Percentiles rank a stretch among this genome's conserved stretches.
Evolutionary conservation across 2,888 invertebrate species (phyloP).

Genomic region (Chrysolina haemoptera): DNA sequence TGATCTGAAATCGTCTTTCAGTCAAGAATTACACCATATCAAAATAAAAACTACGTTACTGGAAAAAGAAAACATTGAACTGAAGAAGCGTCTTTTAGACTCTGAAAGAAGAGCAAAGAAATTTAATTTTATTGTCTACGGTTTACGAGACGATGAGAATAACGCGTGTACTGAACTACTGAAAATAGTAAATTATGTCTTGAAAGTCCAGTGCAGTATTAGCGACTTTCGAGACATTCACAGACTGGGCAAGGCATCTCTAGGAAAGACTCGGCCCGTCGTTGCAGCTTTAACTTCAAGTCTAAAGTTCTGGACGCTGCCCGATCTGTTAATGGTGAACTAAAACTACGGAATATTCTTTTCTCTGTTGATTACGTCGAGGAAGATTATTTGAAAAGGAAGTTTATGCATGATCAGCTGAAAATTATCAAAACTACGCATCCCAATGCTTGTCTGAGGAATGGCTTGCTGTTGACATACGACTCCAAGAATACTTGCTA

Average conservation of each 20-base stretch:
- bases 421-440: too few relatives aligned
- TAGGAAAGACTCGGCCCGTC: not conserved
- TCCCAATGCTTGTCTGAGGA: too few relatives aligned
- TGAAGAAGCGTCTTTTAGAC: not conserved
- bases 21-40: not conserved
- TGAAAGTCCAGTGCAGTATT: not conserved
- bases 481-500: too few relatives aligned
- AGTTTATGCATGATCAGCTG: too few relatives aligned
- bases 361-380: too few relatives aligned
- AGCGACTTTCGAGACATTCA: not conserved
- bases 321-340: not conserved
- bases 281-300: not conserved
- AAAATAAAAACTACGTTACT: not conserved
- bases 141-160: not conserved
- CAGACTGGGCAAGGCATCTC: not conserved
- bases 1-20: not conserved
- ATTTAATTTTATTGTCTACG: not conserved
- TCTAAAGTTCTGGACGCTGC: not conserved
- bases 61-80: not conserved
- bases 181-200: not conserved
- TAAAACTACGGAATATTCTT: too few relatives aligned
- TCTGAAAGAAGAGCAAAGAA: not conserved
- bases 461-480: too few relatives aligned
- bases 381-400: too few relatives aligned
- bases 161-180: not conserved